Evolutionary conservation across 2,797 vertebrate genomes (phyloP), one percentile per base, ranked within the genome.

Genomic region (Chloroceryle amazona): DNA sequence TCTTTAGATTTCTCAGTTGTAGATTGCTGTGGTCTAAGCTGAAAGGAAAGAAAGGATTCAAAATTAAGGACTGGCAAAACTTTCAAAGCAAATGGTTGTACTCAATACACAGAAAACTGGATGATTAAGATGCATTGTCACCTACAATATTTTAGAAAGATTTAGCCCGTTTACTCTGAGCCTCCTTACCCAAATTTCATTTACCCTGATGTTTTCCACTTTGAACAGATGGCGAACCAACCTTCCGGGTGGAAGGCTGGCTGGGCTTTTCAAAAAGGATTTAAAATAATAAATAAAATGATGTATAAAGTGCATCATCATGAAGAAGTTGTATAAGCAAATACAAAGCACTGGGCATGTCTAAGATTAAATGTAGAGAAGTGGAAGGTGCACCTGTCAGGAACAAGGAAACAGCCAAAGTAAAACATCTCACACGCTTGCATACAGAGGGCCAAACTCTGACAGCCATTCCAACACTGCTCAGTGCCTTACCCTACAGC

Each of bases 221-320:
- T 92, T 46, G 88, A 97, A 85, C 95, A 97, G 96, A 96, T 96
- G 95, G 94, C 73, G 60, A 97, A 82, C 65, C 79, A 96, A 93
- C 89, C 95, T 94, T 92, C 84, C 0, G 79, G 91, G 89, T 95
- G 89, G 73, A 74, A 94, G 90, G 66, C 70, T 93, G 83, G 13
- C 81, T 81, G 83, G 67, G 31, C 49, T 97, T 79, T 89, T 83
- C 85, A 55, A 93, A 93, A 95, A 94, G 66, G 39, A 89, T 92
- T 97, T 86, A 73, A 97, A 95, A 95, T 93, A 91, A 92, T 96
- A 98, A 97, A 96, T 92, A 94, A 91, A 95, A 81, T 28, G 61
- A 54, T 57, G 58, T 28, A 71, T 80, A 82, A 71, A 86, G 58
- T 71, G 26, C 76, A 80, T 76, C 51, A 63, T 52, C 6, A 3